phyloP scores from a whole-genome alignment of 2,113 vertebrate species.

The Pluvialis apricaria region DNA sequence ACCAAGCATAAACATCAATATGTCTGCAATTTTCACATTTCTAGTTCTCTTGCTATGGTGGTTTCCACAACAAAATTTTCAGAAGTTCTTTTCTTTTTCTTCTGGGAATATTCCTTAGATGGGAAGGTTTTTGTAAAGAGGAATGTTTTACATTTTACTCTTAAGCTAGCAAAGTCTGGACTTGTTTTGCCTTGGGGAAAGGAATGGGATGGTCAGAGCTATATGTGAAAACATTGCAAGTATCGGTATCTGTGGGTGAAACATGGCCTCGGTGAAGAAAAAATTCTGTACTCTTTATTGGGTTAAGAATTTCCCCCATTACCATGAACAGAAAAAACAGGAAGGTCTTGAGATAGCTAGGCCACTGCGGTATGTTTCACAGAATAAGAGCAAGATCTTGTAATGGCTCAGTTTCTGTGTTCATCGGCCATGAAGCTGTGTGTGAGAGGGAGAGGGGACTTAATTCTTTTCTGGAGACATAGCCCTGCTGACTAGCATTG shows the following conservation, averaged over 20 bases:
- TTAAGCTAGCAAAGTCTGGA: background rate
- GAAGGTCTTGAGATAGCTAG: background rate
- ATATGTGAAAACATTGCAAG: background rate
- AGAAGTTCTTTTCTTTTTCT: background rate
- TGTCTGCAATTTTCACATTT: background rate
- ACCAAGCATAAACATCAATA: background rate
- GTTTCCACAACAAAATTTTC: background rate
- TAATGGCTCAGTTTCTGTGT: background rate
- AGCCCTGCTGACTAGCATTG: background rate
- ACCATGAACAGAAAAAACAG: background rate
- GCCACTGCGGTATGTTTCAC: background rate
- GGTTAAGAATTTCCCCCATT: background rate
- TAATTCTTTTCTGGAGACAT: background rate
- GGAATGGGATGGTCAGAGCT: background rate
- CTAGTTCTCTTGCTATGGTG: background rate
- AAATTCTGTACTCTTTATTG: background rate
- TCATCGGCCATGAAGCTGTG: background rate
- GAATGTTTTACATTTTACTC: slow-evolving; percentile 5
- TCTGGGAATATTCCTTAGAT: background rate
- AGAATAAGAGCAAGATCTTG: background rate
- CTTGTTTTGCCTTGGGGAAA: background rate
- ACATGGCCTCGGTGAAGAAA: background rate
- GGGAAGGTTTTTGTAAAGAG: background rate
- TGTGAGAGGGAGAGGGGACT: background rate
- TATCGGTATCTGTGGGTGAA: background rate